Evolutionary conservation across 1,140 invertebrate genomes (phyloP).

Genomic region (Meloidogyne hapla): DNA sequence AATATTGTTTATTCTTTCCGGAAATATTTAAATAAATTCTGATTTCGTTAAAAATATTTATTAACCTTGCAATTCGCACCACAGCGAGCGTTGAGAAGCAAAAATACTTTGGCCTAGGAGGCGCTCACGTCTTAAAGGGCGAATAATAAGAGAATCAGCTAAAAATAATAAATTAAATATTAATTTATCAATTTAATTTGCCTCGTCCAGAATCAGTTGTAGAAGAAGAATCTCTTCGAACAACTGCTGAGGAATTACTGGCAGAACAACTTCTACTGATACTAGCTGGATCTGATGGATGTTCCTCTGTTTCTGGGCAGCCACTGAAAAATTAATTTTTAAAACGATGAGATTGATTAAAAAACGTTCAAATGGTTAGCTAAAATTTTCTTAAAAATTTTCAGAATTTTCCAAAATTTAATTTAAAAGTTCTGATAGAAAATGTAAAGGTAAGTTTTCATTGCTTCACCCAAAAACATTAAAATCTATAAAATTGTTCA

Average conservation of each 20-base stretch:
- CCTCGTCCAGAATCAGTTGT: conserved; percentile 60
- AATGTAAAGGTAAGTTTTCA: too few relatives aligned
- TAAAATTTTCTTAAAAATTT: too few relatives aligned
- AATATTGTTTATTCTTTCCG: conserved; percentile 42
- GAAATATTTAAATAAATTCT: neutral
- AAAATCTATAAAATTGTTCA: conserved; percentile 1
- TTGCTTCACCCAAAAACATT: too few relatives aligned
- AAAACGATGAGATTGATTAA: too few relatives aligned
- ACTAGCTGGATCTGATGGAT: neutral
- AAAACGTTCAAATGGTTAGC: too few relatives aligned
- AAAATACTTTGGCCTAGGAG: conserved; percentile 50
- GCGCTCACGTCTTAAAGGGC: conserved; percentile 47
- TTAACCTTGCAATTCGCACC: conserved; percentile 90
- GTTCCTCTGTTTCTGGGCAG: neutral
- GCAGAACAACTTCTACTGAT: neutral
- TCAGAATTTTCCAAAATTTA: too few relatives aligned
- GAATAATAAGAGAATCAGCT: conserved; percentile 38
- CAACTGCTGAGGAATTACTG: conserved; percentile 19
- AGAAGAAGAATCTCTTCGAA: conserved; percentile 52
- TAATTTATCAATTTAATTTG: neutral
- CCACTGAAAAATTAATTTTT: neutral
- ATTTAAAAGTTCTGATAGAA: too few relatives aligned
- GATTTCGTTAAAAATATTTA: conserved; percentile 57
- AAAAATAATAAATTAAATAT: neutral
- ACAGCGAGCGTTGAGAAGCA: conserved; percentile 76